Conservation (phyloP, 2,888 invertebrate species). For the Pterostichus niger region DNA sequence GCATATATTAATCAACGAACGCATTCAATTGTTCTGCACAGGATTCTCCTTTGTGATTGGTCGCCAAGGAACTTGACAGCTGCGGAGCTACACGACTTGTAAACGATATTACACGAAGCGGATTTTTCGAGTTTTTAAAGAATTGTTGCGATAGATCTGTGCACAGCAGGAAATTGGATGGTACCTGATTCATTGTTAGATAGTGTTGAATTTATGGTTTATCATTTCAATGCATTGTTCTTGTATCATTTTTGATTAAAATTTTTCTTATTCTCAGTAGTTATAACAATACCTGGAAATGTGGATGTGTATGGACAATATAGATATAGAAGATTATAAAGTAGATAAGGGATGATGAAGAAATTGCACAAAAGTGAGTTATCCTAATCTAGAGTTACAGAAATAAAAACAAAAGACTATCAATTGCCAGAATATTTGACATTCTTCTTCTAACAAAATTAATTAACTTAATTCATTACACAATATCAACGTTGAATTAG, state of each 20-base stretch:
- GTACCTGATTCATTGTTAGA: neutral
- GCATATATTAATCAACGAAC: conserved; percentile 63
- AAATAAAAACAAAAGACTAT: no score
- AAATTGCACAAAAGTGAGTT: no score
- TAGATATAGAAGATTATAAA: no score
- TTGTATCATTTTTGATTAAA: neutral
- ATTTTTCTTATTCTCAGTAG: no score
- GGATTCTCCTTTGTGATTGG: conserved; percentile 10
- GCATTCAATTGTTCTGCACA: conserved; percentile 57
- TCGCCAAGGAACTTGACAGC: conserved; percentile 22
- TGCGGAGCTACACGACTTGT: conserved; percentile 10
- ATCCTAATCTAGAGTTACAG: no score
- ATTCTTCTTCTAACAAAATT: no score
- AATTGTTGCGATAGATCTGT: neutral
- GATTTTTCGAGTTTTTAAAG: neutral
- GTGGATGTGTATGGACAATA: no score
- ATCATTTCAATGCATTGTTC: neutral
- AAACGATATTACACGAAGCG: neutral
- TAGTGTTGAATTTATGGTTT: neutral
- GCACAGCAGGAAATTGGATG: conserved; percentile 17
- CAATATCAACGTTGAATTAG: no score
- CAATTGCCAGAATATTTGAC: no score
- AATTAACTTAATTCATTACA: no score
- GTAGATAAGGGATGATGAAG: no score
- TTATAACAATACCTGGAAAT: no score